Percentiles rank a stretch among this genome's conserved stretches.
Evolutionary conservation across 2,113 vertebrate species (phyloP).

Genomic region (Phodopus roborovskii): DNA sequence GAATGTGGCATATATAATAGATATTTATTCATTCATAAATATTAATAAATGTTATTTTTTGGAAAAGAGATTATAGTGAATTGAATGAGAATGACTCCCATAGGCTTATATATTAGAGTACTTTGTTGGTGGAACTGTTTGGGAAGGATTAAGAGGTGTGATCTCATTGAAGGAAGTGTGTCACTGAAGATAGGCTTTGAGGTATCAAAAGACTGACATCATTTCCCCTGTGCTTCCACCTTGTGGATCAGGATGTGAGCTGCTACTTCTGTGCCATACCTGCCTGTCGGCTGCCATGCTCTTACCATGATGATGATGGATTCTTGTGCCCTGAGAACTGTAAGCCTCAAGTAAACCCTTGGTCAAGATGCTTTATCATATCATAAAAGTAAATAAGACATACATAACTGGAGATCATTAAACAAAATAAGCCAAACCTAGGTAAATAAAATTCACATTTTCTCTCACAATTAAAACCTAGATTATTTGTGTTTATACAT

Average conservation of each 20-base stretch:
- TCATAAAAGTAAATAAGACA: too few relatives aligned
- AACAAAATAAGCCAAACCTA: background rate
- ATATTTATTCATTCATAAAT: background rate
- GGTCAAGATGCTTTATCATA: background rate
- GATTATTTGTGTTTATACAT: background rate
- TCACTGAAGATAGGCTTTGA: background rate
- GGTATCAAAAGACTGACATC: background rate
- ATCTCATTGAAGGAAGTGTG: background rate
- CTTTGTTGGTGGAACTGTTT: background rate
- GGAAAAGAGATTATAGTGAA: background rate
- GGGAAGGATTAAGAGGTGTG: background rate
- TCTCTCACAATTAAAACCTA: background rate
- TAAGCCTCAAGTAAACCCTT: background rate
- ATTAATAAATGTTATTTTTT: background rate
- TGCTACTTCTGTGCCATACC: too few relatives aligned
- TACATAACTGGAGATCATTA: background rate
- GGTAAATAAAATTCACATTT: background rate
- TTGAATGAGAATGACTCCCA: background rate
- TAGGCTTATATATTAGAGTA: background rate
- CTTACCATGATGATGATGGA: background rate
- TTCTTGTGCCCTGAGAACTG: background rate
- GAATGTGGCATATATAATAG: too few relatives aligned
- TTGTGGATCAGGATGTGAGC: too few relatives aligned
- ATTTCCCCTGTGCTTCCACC: background rate
- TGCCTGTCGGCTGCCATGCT: background rate